Percentiles rank a stretch among this genome's conserved stretches.
Evolutionary conservation across 2,888 invertebrate genomes (phyloP).

Genomic region (Plebejus anna): DNA sequence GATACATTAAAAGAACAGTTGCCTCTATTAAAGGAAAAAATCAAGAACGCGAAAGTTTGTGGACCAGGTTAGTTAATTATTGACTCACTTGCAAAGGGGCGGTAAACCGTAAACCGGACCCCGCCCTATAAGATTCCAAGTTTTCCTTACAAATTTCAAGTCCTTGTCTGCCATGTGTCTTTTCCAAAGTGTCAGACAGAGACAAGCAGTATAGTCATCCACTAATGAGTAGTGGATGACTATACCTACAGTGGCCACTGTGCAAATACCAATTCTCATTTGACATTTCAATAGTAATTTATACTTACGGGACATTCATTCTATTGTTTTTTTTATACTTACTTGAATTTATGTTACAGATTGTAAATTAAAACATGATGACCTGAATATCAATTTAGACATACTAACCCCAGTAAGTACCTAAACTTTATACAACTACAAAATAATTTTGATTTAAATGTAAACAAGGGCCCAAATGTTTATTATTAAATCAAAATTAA

Average conservation of each 20-base stretch:
- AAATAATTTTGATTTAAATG: background rate
- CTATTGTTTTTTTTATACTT: background rate
- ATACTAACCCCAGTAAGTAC: slow-evolving; percentile 67
- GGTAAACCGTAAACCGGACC: no score
- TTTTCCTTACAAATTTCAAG: no score
- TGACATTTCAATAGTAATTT: no score
- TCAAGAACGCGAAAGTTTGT: slow-evolving; percentile 70
- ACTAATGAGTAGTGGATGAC: no score
- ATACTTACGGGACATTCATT: background rate
- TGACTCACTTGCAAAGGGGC: background rate
- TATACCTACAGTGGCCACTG: no score
- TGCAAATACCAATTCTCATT: no score
- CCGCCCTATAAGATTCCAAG: no score
- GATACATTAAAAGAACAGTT: slow-evolving; percentile 61
- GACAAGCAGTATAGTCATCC: no score
- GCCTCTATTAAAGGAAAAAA: slow-evolving; percentile 65
- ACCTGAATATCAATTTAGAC: slow-evolving; percentile 74
- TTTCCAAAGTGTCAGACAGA: no score
- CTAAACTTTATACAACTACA: background rate
- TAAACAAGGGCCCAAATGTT: no score
- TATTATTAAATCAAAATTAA: background rate
- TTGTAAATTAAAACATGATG: slow-evolving; percentile 74
- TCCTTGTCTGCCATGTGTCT: no score
- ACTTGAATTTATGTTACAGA: slow-evolving; percentile 52
- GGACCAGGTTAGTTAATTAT: slow-evolving; percentile 56